Evolutionary conservation across 2,888 invertebrate species (phyloP), one percentile per base, ranked within the genome.

Genomic region (Leptopterna dolabrata): DNA sequence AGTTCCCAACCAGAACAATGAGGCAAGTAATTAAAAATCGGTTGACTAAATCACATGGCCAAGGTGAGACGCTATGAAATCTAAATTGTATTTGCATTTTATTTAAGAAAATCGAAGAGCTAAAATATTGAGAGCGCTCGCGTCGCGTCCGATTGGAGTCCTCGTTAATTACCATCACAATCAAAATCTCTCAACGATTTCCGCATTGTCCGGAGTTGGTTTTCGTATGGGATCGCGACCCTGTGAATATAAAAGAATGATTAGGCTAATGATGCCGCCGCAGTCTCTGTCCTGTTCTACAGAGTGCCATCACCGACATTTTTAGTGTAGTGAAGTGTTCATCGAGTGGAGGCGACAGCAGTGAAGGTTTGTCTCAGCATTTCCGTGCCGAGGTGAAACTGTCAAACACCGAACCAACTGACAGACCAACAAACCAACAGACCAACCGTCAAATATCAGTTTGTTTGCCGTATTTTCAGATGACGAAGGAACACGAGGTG

Each of bases 401-500:
- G n/a, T n/a, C n/a, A n/a, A n/a, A n/a, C n/a, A n/a, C n/a, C n/a
- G n/a, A n/a, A n/a, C n/a, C n/a, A n/a, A n/a, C n/a, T n/a, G n/a
- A n/a, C n/a, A n/a, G n/a, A n/a, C n/a, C n/a, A n/a, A n/a, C n/a
- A 36, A 36, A 36, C 36, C 36, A 36, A 36, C 7, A 36, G 36
- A 36, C 36, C 7, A 4, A 36, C 7, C 7, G 2, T 2, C 36
- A 36, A 36, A 36, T 36, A 36, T 36, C 7, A 36, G 2, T 36
- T 2, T 36, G 36, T 36, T 36, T 36, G 2, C 7, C 2, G 7
- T 36, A 36, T 27, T 41, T 63, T 7, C 63, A 63, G 63, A 63
- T 63, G 63, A 16, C 51, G 0, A 63, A 27, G 24, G 24, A 63
- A 24, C 45, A 87, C 36, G 90, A 90, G 71, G 90, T 90, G 24